Conservation (phyloP, 2,113 vertebrate genomes). For the Nestor notabilis region DNA sequence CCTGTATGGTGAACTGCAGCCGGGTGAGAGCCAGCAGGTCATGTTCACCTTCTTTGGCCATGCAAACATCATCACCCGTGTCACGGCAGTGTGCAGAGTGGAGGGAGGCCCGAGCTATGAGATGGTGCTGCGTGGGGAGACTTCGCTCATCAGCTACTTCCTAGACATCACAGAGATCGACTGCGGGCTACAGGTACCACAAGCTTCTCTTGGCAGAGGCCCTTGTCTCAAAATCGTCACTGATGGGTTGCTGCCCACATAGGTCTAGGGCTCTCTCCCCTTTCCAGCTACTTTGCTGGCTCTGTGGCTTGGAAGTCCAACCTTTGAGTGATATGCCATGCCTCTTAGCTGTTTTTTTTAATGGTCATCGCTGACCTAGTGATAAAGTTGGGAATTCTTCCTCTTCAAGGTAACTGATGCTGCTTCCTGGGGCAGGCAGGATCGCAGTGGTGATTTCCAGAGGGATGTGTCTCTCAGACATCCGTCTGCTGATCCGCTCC, state of each 20-base stretch:
- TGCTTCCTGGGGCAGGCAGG: background rate
- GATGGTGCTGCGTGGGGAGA: constrained; percentile 79
- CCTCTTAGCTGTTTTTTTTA: background rate
- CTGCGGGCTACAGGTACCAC: constrained; percentile 82
- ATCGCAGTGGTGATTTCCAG: background rate
- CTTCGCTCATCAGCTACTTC: constrained; percentile 78
- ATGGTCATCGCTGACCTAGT: background rate
- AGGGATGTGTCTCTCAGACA: accelerated
- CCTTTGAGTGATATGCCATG: background rate
- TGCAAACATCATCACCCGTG: constrained; percentile 54
- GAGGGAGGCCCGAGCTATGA: constrained; percentile 85
- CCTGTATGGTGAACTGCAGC: constrained; percentile 74
- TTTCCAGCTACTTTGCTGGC: background rate
- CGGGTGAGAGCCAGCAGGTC: constrained; percentile 75
- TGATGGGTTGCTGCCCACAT: accelerated
- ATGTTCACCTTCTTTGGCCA: constrained; percentile 84
- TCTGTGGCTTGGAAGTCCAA: background rate
- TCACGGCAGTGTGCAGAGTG: constrained; percentile 79
- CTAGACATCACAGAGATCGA: constrained; percentile 75
- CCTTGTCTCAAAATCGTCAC: background rate
- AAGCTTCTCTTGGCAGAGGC: background rate
- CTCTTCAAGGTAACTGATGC: background rate
- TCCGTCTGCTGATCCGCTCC: background rate
- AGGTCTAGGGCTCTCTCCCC: background rate
- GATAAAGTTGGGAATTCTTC: background rate